Base-by-base conservation (phyloP, 2,888 invertebrate species). In the Myopa tessellatipennis region DNA sequence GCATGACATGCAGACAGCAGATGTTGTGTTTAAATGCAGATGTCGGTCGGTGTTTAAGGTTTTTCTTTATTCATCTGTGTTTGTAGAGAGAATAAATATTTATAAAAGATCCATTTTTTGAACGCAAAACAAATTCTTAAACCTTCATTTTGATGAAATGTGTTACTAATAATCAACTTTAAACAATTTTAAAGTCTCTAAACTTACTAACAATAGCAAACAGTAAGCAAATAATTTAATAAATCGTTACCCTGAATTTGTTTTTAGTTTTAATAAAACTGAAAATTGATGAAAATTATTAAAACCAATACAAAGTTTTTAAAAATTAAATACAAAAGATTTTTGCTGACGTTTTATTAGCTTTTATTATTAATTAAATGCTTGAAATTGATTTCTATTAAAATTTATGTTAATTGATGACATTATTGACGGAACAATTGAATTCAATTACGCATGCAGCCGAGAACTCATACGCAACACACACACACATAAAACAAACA, bases 1-100 rank as follows among this genome's bases (percentile, higher is more conserved):
- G 50, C 12, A 18, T 50, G 36, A 72, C 67, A 50, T 61, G 71
- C 65, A 63, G 45, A 26, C 77, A 60, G 77, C 77, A 77, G 77
- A 77, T 77, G 77, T 73, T 72, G 18, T 50, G 26, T 40, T 16
- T 38, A n/a, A 34, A 10, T 40, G 40, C 60, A 60, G 61, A 34
- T 38, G 38, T 65, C 34, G 18, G 14, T 65, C 36, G 14, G 10
- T 34, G 8, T 26, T 34, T 14, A 5, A 14, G 14, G 65, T 61
- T 61, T 61, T 61, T 61, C n/a, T 61, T 61, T 61, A 45, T 45
- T 45, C 10, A 45, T 10, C 45, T 8, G 45, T 10, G 45, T 45
- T 45, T 45, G 6, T 45, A 45, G 3, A 45, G 45, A 10, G 45
- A 45, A 45, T 45, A 45, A 45, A 45, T 45, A 45, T 45, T 45